Base-by-base conservation (phyloP, 2,888 invertebrate species). In the Drosophila buzzatii region DNA sequence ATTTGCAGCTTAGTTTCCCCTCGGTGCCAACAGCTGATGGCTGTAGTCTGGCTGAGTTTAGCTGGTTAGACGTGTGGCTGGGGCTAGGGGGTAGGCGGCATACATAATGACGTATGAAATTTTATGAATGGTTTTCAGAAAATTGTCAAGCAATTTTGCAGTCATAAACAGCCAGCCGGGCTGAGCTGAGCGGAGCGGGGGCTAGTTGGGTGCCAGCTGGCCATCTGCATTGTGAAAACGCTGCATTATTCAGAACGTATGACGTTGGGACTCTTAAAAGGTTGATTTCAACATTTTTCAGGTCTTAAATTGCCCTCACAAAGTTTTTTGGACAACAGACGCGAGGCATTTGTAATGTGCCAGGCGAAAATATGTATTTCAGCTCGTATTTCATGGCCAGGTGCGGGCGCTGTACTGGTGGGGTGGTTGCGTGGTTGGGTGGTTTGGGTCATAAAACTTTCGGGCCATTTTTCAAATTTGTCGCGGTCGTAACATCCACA, bases 381-480 rank as follows among this genome's bases (percentile, higher is more conserved):
- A 72, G 85, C 74, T 86, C 82, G 79, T 79, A 79, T 86, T 81
- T 89, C 77, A 83, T 35, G 79, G 57, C 27, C 73, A 49, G 31
- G 61, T 20, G 51, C 20, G 35, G 23, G 9, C 23, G 47, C 41
- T 31, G 39, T 14, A 5, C 55, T 23, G 16, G 45, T n/a, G 14
- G 37, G 37, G 6, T 2, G 37, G 37, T 12, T 37, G 12, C 4
- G 37, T 9, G 33, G 52, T 20, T 42, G 41, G 41, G 7, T 14
- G 61, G 45, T 16, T 35, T 37, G 55, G 35, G 62, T 66, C 81
- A 81, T 90, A 86, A 86, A 86, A 86, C 66, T 86, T 86, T 86
- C 79, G 70, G 49, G 86, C 89, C 89, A 86, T 86, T 86, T 90
- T 90, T 86, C 86, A 86, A 86, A 90, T 86, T 90, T 86, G 86